phyloP scores from a whole-genome alignment of 1,140 invertebrate species.

The Drosophila equinoxialis region DNA sequence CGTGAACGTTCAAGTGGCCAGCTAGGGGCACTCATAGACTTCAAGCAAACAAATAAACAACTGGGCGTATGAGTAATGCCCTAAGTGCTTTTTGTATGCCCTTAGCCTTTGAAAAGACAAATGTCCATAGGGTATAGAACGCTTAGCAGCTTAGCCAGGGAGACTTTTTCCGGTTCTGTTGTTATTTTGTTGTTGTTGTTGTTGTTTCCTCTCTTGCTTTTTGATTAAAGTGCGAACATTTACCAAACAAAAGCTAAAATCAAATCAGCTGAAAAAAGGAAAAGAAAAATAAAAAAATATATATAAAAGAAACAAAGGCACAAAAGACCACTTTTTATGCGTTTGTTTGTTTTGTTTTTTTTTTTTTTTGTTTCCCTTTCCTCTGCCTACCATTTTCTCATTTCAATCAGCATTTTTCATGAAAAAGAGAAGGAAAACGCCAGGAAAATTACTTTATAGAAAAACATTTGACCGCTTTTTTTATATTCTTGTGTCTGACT shows the following conservation, averaged over 20 bases:
- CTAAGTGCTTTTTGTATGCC: conserved; percentile 53
- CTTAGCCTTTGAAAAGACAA: conserved; percentile 24
- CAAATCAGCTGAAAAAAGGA: conserved; percentile 56
- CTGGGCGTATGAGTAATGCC: conserved; percentile 55
- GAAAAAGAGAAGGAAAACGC: conserved; percentile 62
- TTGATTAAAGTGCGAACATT: conserved; percentile 77
- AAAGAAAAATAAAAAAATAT: conserved; percentile 56
- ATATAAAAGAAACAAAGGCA: conserved; percentile 54
- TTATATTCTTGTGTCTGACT: conserved; percentile 38
- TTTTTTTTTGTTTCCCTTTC: conserved; percentile 9
- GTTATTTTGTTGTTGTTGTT: not conserved
- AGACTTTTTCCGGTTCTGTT: conserved; percentile 26
- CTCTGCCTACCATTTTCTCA: conserved; percentile 31
- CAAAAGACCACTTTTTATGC: conserved; percentile 23
- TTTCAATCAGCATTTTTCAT: conserved; percentile 75
- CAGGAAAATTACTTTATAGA: conserved; percentile 73
- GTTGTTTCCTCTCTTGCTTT: conserved; percentile 21
- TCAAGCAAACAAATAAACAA: conserved; percentile 12
- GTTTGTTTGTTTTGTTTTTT: conserved; percentile 28
- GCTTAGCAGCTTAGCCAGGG: conserved; percentile 65
- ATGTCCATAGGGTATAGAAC: conserved; percentile 52
- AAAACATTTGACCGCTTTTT: conserved; percentile 75
- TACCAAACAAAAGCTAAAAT: conserved; percentile 65
- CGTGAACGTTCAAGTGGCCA: conserved; percentile 36
- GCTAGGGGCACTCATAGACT: conserved; percentile 21